A percentile compares a stretch with the other conserved stretches of the same genome.
Conservation (phyloP, 2,113 vertebrate species). For the Ophiodon elongatus region DNA sequence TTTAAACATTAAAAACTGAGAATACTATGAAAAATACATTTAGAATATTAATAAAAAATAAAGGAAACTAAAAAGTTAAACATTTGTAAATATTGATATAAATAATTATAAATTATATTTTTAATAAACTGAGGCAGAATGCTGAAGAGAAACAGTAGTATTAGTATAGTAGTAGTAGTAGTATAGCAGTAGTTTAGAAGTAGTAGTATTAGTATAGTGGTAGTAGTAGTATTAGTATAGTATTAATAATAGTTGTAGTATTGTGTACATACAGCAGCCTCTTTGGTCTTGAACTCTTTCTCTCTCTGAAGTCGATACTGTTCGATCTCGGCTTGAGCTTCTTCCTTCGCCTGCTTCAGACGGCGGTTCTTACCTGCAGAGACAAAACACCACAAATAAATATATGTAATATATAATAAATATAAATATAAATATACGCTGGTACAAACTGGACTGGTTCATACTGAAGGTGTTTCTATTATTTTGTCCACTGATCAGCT, state of each 20-base stretch:
- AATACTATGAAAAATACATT: neutral
- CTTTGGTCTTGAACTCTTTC: conserved; percentile 98
- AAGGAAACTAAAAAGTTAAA: neutral
- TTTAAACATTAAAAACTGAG: neutral
- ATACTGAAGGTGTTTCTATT: neutral
- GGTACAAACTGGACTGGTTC: neutral
- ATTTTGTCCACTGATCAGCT: neutral
- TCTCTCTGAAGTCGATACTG: conserved; percentile 97
- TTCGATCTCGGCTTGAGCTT: conserved; percentile 98
- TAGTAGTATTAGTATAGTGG: too few species aligned
- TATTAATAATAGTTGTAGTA: neutral
- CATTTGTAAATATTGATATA: too few species aligned
- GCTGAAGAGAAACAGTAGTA: neutral
- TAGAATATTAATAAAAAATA: neutral
- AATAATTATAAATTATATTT: neutral
- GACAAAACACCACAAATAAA: neutral
- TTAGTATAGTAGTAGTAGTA: too few species aligned
- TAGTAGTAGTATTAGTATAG: too few species aligned
- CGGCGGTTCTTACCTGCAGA: conserved; percentile 92
- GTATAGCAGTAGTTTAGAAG: too few species aligned
- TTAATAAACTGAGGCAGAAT: neutral
- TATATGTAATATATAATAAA: neutral
- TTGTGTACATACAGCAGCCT: conserved; percentile 86
- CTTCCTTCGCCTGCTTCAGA: conserved; percentile 98
- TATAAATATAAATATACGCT: neutral